Percentiles rank a stretch among this genome's conserved stretches.
Conservation (phyloP, 2,797 vertebrate genomes). For the Galago senegalensis region DNA sequence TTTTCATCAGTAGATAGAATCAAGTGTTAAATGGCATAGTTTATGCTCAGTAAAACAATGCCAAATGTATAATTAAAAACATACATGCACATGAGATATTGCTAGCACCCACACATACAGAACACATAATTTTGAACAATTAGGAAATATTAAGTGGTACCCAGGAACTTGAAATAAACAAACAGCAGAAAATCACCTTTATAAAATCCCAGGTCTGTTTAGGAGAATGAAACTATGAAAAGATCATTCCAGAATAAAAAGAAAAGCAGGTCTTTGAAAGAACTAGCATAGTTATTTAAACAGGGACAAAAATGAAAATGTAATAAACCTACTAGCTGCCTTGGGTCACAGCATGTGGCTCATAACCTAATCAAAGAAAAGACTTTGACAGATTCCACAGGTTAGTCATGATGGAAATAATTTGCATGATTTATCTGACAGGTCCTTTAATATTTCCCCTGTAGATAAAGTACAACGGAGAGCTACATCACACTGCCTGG, state of each 20-base stretch:
- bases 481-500: slow-evolving; percentile 9
- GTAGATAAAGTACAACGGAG: slow-evolving; percentile 47
- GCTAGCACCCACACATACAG: background rate
- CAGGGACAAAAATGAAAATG: background rate
- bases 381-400: slow-evolving; percentile 43
- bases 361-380: slow-evolving; percentile 66
- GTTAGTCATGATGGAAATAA: slow-evolving; percentile 56
- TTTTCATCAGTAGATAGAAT: background rate
- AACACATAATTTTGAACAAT: slow-evolving; percentile 25
- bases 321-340: slow-evolving; percentile 39
- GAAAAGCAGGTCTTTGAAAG: slow-evolving; percentile 16
- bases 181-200: slow-evolving; percentile 13
- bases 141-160: slow-evolving; percentile 16
- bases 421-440: slow-evolving; percentile 47
- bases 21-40: background rate
- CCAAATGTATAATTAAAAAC: background rate
- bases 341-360: slow-evolving; percentile 50
- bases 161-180: slow-evolving; percentile 42
- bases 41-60: slow-evolving; percentile 6
- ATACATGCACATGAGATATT: background rate
- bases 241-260: slow-evolving; percentile 43
- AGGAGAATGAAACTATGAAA: slow-evolving; percentile 24
- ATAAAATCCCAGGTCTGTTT: background rate
- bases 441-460: slow-evolving; percentile 61
- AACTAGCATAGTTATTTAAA: slow-evolving; percentile 58